Evolutionary conservation across 2,113 vertebrate species (phyloP), one percentile per base, ranked within the genome.

Genomic region (Xenopus borealis): DNA sequence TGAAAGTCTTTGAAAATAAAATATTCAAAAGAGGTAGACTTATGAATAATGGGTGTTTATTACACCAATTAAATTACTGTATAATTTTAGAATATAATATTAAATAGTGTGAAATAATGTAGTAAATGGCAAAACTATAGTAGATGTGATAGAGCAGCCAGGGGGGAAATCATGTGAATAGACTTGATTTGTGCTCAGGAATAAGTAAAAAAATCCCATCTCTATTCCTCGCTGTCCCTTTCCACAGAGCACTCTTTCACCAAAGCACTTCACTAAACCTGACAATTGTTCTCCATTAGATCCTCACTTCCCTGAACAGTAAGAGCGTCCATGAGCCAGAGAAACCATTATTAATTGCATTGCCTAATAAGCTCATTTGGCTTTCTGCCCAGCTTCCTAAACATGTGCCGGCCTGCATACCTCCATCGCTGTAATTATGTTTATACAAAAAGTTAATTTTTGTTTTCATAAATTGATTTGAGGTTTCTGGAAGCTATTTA

Each of bases 361-460:
- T 83, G 82, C 84, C 80, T 89, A 89, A 89, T 89, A 86, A 87
- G 89, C 87, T 86, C 82, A 84, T 86, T 89, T 89, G 88, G 87
- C 86, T 86, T 75, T 67, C 68, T 82, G 86, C 89, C 88, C 86
- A 81, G 86, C 80, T 84, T 86, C 84, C 85, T 86, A 87, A 86
- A 79, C 82, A 84, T 63, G 82, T 66, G 18, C 79, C 79, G 84
- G 82, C 78, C 85, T 83, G 83, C 78, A 79, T 84, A 85, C 85
- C 86, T 81, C 84, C 86, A 83, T 87, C 83, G 81, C 79, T 86
- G 85, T 86, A 89, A 89, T 88, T 88, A 86, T 88, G 82, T 88
- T 88, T 88, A 90, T 88, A 85, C 77, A 82, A 85, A 86, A 89
- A 89, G 87, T 86, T 88, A 87, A 89, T 89, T 89, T 88, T 89